A percentile compares a stretch with the other conserved stretches of the same genome.
Evolutionary conservation across 1,140 invertebrate species (phyloP).

Genomic region (Protaetia brevitarsis): DNA sequence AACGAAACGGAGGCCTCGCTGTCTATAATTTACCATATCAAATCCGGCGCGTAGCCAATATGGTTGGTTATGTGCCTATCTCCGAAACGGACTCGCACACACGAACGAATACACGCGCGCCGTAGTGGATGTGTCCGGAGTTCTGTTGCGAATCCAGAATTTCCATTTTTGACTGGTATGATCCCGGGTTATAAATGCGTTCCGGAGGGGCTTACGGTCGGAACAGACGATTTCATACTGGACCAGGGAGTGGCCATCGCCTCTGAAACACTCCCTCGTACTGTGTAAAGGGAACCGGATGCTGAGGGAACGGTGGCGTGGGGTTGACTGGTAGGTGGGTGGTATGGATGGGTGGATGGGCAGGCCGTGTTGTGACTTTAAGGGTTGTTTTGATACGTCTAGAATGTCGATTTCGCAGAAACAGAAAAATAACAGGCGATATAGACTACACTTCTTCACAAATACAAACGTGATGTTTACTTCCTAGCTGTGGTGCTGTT

Average conservation of each 20-base stretch:
- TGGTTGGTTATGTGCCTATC: constrained; percentile 17
- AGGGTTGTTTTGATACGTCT: not conserved
- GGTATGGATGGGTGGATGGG: not conserved
- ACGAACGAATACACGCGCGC: no score
- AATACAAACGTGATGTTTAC: no score
- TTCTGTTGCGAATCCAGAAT: constrained; percentile 28
- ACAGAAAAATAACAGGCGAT: not conserved
- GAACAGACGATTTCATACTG: constrained; percentile 33
- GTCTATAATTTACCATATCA: constrained; percentile 30
- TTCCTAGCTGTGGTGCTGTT: no score
- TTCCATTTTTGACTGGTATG: constrained; percentile 42
- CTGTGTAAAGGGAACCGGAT: not conserved
- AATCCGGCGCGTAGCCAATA: constrained; percentile 28
- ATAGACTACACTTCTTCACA: not conserved
- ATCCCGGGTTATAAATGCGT: constrained; percentile 40
- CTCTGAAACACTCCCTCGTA: constrained; percentile 37
- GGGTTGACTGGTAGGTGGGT: not conserved
- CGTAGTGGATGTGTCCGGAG: no score
- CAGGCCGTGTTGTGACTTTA: not conserved
- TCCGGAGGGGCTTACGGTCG: constrained; percentile 34
- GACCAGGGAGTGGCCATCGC: constrained; percentile 37
- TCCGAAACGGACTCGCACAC: not conserved
- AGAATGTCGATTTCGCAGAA: not conserved
- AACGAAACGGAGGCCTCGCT: constrained; percentile 23
- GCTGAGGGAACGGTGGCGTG: not conserved